Evolutionary conservation across 30 jellyfish, hydroid and myxozoan species (phyloP).

Genomic region (Rhopilema esculentum): DNA sequence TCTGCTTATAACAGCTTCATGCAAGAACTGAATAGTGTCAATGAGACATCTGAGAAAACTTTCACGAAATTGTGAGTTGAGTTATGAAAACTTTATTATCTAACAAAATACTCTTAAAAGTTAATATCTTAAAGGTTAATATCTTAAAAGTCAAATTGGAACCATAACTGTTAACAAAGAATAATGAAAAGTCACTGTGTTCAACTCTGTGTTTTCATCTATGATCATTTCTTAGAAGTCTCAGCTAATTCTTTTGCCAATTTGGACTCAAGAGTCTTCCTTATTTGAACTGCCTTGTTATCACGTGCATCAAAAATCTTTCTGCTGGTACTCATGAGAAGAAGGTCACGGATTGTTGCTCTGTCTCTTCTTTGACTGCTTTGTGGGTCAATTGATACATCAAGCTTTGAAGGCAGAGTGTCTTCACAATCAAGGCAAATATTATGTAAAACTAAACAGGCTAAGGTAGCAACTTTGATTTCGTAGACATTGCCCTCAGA

Average conservation of each 20-base stretch:
- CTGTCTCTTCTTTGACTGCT: slow-evolving; percentile 40
- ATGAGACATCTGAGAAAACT: slow-evolving; percentile 35
- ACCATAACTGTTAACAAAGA: slow-evolving; percentile 21
- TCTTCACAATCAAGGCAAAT: slow-evolving; percentile 62
- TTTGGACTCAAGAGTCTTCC: slow-evolving; percentile 33
- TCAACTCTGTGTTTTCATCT: slow-evolving; percentile 11
- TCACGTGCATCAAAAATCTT: slow-evolving; percentile 38
- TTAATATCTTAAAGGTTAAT: slow-evolving; percentile 8
- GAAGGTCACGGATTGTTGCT: slow-evolving; percentile 47
- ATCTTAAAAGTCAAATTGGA: background rate
- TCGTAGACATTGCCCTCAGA: slow-evolving; percentile 58
- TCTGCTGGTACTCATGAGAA: slow-evolving; percentile 39
- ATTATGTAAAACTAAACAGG: slow-evolving; percentile 76
- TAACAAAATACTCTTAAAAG: slow-evolving; percentile 25
- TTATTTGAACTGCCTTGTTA: slow-evolving; percentile 32
- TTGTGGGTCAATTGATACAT: slow-evolving; percentile 43
- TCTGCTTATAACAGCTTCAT: slow-evolving; percentile 23
- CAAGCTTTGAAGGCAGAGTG: slow-evolving; percentile 53
- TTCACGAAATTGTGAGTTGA: slow-evolving; percentile 36
- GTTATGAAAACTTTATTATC: background rate
- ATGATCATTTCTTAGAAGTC: slow-evolving; percentile 6
- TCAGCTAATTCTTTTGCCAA: slow-evolving; percentile 31
- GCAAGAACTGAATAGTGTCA: slow-evolving; percentile 25
- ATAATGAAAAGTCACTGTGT: slow-evolving; percentile 19
- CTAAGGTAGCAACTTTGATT: slow-evolving; percentile 42